Evolutionary conservation across 2,888 invertebrate genomes (phyloP), one percentile per base, ranked within the genome.

Genomic region (Ypsolopha sequella): DNA sequence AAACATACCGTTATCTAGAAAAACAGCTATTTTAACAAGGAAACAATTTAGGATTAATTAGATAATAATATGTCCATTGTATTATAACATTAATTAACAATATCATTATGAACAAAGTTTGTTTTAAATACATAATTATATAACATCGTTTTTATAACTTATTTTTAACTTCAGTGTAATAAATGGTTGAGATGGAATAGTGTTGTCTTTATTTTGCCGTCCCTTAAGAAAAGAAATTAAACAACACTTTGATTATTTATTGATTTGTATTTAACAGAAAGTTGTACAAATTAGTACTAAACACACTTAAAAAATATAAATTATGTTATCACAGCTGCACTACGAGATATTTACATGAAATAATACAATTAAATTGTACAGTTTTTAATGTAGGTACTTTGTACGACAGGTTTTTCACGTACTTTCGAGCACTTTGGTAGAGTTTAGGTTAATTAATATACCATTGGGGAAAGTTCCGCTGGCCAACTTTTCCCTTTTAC

Each of bases 81-180:
- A 38, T 38, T 38, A n/a, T 38, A 38, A 36, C 6, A 38, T 36
- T 36, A n/a, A n/a, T n/a, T 35, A 9, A 24, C 11, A 47, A 13
- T 47, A 36, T 13, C 36, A 34, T 39, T n/a, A 48, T 36, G 48
- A 48, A 48, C 48, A 48, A 48, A 39, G 48, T 48, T 48, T 48
- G 14, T 48, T 38, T 11, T 24, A 39, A 39, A 48, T 38, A 10
- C 24, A 34, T 34, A 36, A 47, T 9, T 38, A 48, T 48, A 33
- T 39, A 33, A 24, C 24, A 24, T 24, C 24, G 24, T 10, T 24
- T 53, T 55, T 54, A 46, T 75, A 73, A 71, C 76, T 71, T 76
- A 78, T 76, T 76, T 74, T 77, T 69, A 70, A 76, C 73, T 71
- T 63, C 58, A 62, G 72, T 80, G 65, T 76, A 80, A 67, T 76